A percentile compares a stretch with the other conserved stretches of the same genome.
Conservation (phyloP, 2,113 vertebrate species). For the Callopanchax toddi region DNA sequence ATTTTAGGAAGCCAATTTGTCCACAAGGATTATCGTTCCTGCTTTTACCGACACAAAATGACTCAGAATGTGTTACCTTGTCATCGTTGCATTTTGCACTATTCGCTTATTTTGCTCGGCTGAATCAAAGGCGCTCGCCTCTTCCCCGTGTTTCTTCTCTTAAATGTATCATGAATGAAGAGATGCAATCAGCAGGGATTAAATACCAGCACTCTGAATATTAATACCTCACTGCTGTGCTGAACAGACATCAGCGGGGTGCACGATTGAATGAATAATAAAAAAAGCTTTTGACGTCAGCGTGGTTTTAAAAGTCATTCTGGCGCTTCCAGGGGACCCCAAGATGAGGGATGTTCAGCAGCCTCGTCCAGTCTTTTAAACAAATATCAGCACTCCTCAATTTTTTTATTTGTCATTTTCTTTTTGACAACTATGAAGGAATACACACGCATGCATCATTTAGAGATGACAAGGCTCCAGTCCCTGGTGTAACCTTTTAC, state of each 20-base stretch:
- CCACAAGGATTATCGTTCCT: constrained; percentile 30
- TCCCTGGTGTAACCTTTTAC: constrained; percentile 4
- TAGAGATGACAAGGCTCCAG: constrained; percentile 4
- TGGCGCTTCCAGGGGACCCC: constrained; percentile 32
- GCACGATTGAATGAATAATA: constrained; percentile 74
- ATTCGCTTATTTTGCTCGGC: neutral
- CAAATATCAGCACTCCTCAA: constrained; percentile 4
- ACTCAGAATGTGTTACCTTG: constrained; percentile 32
- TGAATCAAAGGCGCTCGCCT: neutral
- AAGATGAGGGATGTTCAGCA: neutral
- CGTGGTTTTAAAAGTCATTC: constrained; percentile 56
- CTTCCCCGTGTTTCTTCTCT: neutral
- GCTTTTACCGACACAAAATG: constrained; percentile 27
- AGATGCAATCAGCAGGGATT: constrained; percentile 53
- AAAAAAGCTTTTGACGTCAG: constrained; percentile 65
- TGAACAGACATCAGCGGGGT: constrained; percentile 49
- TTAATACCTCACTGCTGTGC: constrained; percentile 60
- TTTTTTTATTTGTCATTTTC: constrained; percentile 21
- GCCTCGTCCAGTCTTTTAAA: constrained; percentile 20
- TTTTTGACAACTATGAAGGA: constrained; percentile 9
- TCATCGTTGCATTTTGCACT: constrained; percentile 7
- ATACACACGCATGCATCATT: constrained; percentile 20
- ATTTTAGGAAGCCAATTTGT: constrained; percentile 55
- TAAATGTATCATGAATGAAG: constrained; percentile 37
- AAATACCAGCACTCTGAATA: constrained; percentile 61